These are phyloP conservation scores for Melanophora roralis DNA, from an alignment of 2,888 invertebrate genomes.

Conservation along the genomic window DNA sequence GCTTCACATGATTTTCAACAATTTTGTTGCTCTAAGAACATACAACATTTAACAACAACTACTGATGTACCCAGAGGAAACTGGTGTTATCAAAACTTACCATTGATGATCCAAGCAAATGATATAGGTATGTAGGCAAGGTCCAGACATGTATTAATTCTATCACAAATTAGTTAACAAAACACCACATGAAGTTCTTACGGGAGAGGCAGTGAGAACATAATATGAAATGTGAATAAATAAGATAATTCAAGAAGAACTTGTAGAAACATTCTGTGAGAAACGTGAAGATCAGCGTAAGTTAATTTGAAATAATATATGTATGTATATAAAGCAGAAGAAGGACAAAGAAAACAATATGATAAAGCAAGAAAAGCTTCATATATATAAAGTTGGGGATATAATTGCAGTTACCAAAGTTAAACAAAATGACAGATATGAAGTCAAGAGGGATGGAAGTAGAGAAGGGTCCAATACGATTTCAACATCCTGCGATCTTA, in stretches of 20 bases:
- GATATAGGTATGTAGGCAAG: too few relatives aligned
- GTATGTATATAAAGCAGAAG: background rate
- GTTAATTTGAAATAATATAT: background rate
- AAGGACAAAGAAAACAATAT: background rate
- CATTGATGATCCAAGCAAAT: background rate
- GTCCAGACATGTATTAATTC: slow-evolving; percentile 16
- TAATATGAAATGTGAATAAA: background rate
- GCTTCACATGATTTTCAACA: background rate
- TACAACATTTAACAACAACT: background rate
- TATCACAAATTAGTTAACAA: background rate
- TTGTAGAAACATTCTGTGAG: background rate
- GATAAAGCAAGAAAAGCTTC: background rate
- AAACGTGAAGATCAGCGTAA: background rate
- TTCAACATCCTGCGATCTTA: background rate
- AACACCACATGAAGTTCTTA: slow-evolving; percentile 1
- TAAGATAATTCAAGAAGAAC: background rate
- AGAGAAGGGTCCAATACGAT: background rate
- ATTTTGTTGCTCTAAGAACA: background rate
- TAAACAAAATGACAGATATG: too few relatives aligned
- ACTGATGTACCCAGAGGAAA: too few relatives aligned
- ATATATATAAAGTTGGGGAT: background rate
- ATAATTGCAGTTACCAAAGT: background rate
- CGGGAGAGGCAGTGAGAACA: background rate
- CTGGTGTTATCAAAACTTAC: slow-evolving; percentile 11
- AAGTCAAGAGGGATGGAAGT: too few relatives aligned